Percentiles rank a stretch among this genome's conserved stretches.
Conservation (phyloP, 2,113 vertebrate genomes). For the Percopsis transmontana region DNA sequence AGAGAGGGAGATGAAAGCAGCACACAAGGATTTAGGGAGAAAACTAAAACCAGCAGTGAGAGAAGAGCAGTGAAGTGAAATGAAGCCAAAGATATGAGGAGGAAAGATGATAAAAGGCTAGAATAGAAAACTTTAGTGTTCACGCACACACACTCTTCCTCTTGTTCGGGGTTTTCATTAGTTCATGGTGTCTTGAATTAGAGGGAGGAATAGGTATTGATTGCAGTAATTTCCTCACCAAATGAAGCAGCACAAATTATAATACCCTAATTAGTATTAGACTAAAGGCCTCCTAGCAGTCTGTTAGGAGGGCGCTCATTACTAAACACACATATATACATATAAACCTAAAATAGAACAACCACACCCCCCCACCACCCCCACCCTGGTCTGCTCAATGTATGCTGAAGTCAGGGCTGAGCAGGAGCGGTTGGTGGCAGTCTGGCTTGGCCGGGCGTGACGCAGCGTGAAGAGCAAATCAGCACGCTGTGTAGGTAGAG, state of each 20-base stretch:
- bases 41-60: conserved; percentile 2
- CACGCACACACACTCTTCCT: conserved; percentile 7
- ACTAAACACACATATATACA: conserved; percentile 11
- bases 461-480: no score
- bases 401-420: no score
- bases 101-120: conserved; percentile 1
- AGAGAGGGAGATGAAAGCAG: not conserved
- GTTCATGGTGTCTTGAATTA: conserved; percentile 40
- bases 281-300: conserved; percentile 24
- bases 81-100: not conserved
- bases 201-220: conserved; percentile 50
- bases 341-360: not conserved
- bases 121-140: not conserved
- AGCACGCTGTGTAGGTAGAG: no score
- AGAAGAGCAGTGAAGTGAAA: conserved; percentile 6
- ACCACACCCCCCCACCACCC: no score
- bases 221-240: conserved; percentile 60
- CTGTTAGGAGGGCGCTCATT: conserved; percentile 8
- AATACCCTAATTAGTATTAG: conserved; percentile 57
- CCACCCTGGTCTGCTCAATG: no score
- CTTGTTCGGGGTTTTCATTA: conserved; percentile 24
- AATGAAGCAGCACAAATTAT: conserved; percentile 64
- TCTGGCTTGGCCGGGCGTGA: no score
- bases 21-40: conserved; percentile 8
- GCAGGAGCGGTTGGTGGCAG: no score